These are phyloP conservation scores for Gorsachius magnificus DNA, from an alignment of 2,797 vertebrate species.

Conservation along the genomic window DNA sequence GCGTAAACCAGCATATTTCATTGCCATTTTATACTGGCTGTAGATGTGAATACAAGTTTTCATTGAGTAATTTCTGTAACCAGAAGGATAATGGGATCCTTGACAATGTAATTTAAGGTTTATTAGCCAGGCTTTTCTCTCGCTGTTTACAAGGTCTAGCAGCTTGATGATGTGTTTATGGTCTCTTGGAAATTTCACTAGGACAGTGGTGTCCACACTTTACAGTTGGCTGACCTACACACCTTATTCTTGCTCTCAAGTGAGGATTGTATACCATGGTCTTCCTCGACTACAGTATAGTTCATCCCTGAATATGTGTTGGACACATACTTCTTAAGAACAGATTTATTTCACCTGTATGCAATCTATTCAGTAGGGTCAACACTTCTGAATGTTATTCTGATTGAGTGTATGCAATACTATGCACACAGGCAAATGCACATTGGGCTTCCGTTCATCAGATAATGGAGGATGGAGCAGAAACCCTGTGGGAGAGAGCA, in stretches of 20 bases:
- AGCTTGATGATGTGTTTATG: neutral
- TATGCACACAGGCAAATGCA: neutral
- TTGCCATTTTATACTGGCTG: neutral
- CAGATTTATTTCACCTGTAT: neutral
- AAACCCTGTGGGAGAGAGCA: neutral
- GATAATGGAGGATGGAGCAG: neutral
- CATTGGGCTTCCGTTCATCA: neutral
- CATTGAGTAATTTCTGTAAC: neutral
- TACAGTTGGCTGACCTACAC: neutral
- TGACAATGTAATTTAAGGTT: neutral
- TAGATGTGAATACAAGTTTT: neutral
- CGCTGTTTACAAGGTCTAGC: neutral
- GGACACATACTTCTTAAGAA: neutral
- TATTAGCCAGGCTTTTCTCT: neutral
- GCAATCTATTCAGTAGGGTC: neutral
- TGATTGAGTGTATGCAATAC: neutral
- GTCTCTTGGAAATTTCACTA: neutral
- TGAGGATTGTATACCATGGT: neutral
- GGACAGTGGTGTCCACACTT: neutral
- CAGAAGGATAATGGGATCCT: neutral
- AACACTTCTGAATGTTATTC: accelerated
- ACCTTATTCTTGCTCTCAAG: neutral
- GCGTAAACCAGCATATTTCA: neutral
- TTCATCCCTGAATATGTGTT: neutral
- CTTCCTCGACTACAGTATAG: neutral